Evolutionary conservation across 2,888 invertebrate species (phyloP).

Genomic region (Phengaris alcon): DNA sequence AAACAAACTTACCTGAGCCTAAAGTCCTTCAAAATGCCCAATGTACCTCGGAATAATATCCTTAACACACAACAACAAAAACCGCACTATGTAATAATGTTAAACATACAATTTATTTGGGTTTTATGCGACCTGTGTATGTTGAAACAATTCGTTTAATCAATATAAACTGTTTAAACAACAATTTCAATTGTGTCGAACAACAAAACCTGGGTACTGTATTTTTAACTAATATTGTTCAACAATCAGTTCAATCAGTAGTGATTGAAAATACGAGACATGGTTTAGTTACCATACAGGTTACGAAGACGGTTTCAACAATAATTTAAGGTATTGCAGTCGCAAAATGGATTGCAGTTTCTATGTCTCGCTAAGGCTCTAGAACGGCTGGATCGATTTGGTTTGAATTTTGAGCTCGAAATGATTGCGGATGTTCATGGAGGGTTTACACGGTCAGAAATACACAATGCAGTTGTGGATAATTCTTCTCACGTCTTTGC

Average conservation of each 20-base stretch:
- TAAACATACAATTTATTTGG: neutral
- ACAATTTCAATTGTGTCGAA: slow-evolving; percentile 1
- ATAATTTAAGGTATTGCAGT: too few species aligned
- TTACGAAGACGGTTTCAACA: too few species aligned
- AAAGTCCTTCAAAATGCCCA: neutral
- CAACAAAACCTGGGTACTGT: neutral
- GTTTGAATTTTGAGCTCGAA: too few species aligned
- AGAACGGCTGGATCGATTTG: too few species aligned
- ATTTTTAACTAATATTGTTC: neutral
- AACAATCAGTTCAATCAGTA: neutral
- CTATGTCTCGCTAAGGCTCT: too few species aligned
- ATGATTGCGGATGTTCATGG: too few species aligned
- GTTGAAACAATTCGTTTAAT: neutral
- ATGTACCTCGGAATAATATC: neutral
- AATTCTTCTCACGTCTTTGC: too few species aligned
- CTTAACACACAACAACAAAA: slow-evolving; percentile 10
- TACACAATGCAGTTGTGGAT: too few species aligned
- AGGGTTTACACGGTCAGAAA: too few species aligned
- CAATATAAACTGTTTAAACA: slow-evolving; percentile 5
- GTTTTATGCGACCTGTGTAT: neutral
- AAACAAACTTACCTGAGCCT: neutral
- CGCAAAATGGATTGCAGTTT: too few species aligned
- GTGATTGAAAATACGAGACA: neutral
- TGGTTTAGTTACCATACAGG: neutral
- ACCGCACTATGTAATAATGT: neutral